These are phyloP conservation scores for Triplophysa rosa DNA, from an alignment of 2,113 vertebrate genomes.

Conservation along the genomic window DNA sequence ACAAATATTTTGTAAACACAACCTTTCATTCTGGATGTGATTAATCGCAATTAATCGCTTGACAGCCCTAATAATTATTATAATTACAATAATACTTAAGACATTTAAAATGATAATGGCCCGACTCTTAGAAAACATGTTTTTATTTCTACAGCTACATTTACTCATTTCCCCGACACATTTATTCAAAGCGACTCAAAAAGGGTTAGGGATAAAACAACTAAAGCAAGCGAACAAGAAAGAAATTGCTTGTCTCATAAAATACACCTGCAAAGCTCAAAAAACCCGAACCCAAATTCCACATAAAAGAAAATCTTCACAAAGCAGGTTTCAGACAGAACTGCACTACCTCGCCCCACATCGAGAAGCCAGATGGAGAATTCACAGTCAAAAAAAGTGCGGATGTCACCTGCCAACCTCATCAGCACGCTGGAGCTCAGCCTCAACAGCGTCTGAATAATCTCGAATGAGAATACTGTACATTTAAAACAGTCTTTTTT, in stretches of 20 bases:
- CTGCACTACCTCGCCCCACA: background rate
- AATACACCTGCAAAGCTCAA: background rate
- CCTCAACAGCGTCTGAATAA: conserved; percentile 33
- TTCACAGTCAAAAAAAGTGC: conserved; percentile 17
- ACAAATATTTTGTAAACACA: too few species aligned
- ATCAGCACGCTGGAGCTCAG: conserved; percentile 11
- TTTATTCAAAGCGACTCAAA: background rate
- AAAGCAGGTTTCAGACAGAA: conserved; percentile 13
- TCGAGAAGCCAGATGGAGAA: conserved; percentile 30
- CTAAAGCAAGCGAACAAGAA: too few species aligned
- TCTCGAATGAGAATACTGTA: conserved; percentile 19
- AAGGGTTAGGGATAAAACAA: background rate
- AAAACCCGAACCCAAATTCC: background rate
- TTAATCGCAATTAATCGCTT: too few species aligned
- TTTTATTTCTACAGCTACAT: background rate
- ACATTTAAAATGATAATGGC: too few species aligned
- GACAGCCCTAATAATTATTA: too few species aligned
- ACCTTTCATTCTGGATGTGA: too few species aligned
- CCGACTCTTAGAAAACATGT: too few species aligned
- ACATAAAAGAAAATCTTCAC: conserved; percentile 22
- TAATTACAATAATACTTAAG: too few species aligned
- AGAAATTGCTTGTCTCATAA: background rate
- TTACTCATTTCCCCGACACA: background rate
- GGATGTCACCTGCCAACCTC: conserved; percentile 25
- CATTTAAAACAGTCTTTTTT: conserved; percentile 23